Base-by-base conservation (phyloP, 2,888 invertebrate genomes). In the Liodrosophila aerea region DNA sequence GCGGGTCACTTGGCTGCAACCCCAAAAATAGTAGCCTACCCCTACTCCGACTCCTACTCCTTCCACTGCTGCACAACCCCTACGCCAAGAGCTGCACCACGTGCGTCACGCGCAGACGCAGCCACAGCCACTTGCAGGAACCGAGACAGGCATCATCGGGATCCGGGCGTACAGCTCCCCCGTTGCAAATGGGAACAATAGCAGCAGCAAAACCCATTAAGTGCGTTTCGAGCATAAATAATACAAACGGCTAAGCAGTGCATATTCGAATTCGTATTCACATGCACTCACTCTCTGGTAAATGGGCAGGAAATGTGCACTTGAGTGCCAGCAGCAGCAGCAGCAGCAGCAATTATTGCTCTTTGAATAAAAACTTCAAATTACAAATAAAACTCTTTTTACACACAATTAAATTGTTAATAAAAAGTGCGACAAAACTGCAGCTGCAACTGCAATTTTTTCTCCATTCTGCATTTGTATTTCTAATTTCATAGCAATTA, bases 71-170 rank as follows among this genome's bases (percentile, higher is more conserved):
- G 3, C 72, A n/a, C n/a, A 70, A 75, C 74, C 74, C 74, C 78
- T 77, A 64, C 59, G 45, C 40, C 7, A 8, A 18, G 18, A 54
- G 22, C n/a, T n/a, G 43, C 76, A 80, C 68, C 78, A 82, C 77
- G 74, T 78, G 78, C 65, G 82, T 84, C 77, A 78, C 82, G 78
- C 71, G 85, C 78, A 78, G 82, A 43, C 85, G 77, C 71, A 68
- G 58, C 80, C 52, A 59, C 64, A 64, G 54, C 82, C 58, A 65
- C 60, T 73, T 72, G 54, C 57, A 61, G 59, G 40, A 36, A 47
- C 13, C 13, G 36, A 27, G 43, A 57, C 41, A 52, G 39, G 33
- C 36, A n/a, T 15, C n/a, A 46, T 3, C 33, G 64, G 61, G 64
- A 56, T 65, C 58, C 66, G 66, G 68, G 68, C 59, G 56, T 47